Evolutionary conservation across 2,888 invertebrate genomes (phyloP).

Genomic region (Scotopteryx bipunctaria): DNA sequence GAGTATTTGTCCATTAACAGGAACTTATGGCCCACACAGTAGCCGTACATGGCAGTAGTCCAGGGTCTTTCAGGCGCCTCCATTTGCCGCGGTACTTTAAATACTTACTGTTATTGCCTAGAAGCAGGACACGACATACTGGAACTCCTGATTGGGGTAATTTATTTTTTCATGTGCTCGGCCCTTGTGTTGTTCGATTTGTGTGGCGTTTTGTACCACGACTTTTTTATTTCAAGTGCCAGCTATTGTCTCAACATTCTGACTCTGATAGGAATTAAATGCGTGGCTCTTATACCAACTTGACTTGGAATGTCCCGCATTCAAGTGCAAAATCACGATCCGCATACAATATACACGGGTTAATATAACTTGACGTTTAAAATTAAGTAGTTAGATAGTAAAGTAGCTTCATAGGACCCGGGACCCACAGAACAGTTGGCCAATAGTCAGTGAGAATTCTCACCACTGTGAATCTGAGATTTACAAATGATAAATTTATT

Average conservation of each 20-base stretch:
- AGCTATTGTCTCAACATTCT: too few species aligned
- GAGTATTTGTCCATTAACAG: conserved; percentile 51
- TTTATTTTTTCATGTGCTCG: conserved; percentile 22
- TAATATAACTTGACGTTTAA: conserved; percentile 45
- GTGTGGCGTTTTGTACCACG: too few species aligned
- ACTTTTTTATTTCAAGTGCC: too few species aligned
- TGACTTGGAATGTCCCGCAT: conserved; percentile 20
- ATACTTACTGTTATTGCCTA: conserved; percentile 21
- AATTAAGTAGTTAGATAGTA: too few species aligned
- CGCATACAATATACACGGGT: conserved; percentile 26
- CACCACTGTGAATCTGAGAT: too few species aligned
- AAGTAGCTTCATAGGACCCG: too few species aligned
- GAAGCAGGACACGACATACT: conserved; percentile 13
- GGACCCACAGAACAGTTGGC: too few species aligned
- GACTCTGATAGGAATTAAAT: neutral
- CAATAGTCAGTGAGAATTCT: too few species aligned
- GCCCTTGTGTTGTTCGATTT: neutral
- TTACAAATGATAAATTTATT: too few species aligned
- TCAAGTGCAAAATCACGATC: conserved; percentile 42
- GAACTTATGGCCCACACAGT: conserved; percentile 44
- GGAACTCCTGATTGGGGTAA: conserved; percentile 25
- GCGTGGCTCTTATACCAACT: conserved; percentile 20
- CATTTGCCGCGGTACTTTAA: conserved; percentile 20
- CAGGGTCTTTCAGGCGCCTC: conserved; percentile 14
- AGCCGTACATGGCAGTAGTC: conserved; percentile 43